Percentiles rank a stretch among this genome's conserved stretches.
Conservation (phyloP, 2,888 invertebrate genomes). For the Thysanoteuthis rhombus region DNA sequence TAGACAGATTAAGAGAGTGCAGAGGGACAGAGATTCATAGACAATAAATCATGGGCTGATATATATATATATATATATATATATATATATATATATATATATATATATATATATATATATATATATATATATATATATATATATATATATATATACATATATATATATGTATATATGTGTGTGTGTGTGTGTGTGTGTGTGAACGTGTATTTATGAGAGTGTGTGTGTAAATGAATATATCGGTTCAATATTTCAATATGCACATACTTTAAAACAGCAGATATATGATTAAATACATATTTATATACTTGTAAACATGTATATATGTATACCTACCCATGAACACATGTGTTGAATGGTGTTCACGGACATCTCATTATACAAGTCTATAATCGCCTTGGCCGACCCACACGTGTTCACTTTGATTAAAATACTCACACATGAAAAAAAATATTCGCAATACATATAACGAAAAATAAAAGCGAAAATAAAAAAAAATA, state of each 20-base stretch:
- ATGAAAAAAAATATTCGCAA: not conserved
- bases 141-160: too few species aligned
- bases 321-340: not conserved
- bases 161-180: not conserved
- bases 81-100: too few species aligned
- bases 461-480: not conserved
- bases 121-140: too few species aligned
- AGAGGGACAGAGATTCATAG: too few species aligned
- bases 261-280: not conserved
- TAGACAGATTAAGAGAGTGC: too few species aligned
- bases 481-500: not conserved
- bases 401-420: not conserved
- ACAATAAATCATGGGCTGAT: too few species aligned
- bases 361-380: not conserved
- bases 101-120: too few species aligned
- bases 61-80: too few species aligned
- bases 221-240: not conserved
- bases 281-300: not conserved
- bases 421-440: conserved; percentile 12
- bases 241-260: not conserved
- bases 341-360: not conserved
- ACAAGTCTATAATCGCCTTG: not conserved
- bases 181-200: not conserved
- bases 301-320: not conserved
- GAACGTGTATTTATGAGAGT: not conserved